Evolutionary conservation across 1,140 invertebrate genomes (phyloP).

Genomic region (Heliothis subflexa): DNA sequence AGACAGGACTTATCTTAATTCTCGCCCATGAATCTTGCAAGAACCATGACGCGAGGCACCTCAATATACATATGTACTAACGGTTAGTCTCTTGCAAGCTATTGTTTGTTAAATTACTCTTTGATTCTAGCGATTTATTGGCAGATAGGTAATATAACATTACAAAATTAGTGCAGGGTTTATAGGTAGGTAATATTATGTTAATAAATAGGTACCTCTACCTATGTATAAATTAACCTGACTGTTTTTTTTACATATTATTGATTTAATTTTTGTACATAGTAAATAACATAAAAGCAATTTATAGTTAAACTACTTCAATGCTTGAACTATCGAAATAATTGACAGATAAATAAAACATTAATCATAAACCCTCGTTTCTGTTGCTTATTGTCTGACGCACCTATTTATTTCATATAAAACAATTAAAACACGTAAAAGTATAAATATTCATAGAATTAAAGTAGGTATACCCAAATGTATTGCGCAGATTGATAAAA

Average conservation of each 20-base stretch:
- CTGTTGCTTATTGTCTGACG: slow-evolving; percentile 31
- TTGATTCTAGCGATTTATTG: slow-evolving; percentile 33
- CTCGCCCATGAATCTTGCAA: slow-evolving; percentile 46
- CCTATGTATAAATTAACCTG: background rate
- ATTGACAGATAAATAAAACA: too few species aligned
- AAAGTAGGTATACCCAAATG: slow-evolving; percentile 24
- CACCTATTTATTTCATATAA: slow-evolving; percentile 6
- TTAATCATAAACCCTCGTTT: slow-evolving; percentile 13
- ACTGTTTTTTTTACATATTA: too few species aligned
- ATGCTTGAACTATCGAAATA: too few species aligned
- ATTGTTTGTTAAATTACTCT: slow-evolving; percentile 3
- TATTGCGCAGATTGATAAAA: slow-evolving; percentile 7
- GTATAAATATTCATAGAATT: slow-evolving; percentile 17
- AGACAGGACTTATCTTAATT: slow-evolving; percentile 26
- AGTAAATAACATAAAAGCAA: too few species aligned
- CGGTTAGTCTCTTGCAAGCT: slow-evolving; percentile 7
- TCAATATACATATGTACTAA: slow-evolving; percentile 40
- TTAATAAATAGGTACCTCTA: background rate
- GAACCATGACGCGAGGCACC: slow-evolving; percentile 57
- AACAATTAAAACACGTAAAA: too few species aligned
- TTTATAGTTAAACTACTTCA: too few species aligned
- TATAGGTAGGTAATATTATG: background rate
- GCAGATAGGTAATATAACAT: slow-evolving; percentile 26
- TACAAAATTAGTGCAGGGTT: slow-evolving; percentile 23
- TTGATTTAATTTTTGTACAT: too few species aligned